A percentile compares a stretch with the other conserved stretches of the same genome.
phyloP scores from a whole-genome alignment of 2,113 vertebrate genomes.

The Oreochromis niloticus region DNA sequence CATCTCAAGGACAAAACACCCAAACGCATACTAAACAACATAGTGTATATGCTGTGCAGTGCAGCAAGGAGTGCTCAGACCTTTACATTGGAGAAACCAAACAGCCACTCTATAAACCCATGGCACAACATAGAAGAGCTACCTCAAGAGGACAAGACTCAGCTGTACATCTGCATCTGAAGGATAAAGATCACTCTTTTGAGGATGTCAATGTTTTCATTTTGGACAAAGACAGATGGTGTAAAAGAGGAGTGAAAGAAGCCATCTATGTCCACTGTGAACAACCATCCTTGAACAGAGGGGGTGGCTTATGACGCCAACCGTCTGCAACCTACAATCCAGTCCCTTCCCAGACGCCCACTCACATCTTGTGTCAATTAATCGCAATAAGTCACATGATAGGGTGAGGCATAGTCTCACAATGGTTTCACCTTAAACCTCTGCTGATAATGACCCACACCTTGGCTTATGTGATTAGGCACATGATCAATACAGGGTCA shows the following conservation, averaged over 20 bases:
- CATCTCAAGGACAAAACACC: background rate
- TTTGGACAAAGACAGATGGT: background rate
- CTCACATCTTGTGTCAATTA: background rate
- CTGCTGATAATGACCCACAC: background rate
- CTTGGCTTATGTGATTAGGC: background rate
- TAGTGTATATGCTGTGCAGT: background rate
- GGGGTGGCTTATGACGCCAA: background rate
- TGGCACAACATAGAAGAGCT: background rate
- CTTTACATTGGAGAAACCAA: background rate
- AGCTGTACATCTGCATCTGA: background rate
- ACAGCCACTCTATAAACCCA: background rate
- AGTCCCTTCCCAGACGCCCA: rapidly evolving
- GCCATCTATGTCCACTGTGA: background rate
- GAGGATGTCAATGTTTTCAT: background rate
- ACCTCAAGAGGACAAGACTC: background rate
- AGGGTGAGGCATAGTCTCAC: background rate
- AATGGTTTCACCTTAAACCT: background rate
- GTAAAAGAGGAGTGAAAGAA: background rate
- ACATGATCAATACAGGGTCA: background rate
- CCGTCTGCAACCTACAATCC: rapidly evolving
- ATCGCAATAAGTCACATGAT: background rate
- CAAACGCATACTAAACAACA: background rate
- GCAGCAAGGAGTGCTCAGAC: background rate
- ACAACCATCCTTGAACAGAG: background rate
- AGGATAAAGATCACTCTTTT: background rate